phyloP scores from a whole-genome alignment of 2,113 vertebrate species.

The Leptodactylus fuscus region DNA sequence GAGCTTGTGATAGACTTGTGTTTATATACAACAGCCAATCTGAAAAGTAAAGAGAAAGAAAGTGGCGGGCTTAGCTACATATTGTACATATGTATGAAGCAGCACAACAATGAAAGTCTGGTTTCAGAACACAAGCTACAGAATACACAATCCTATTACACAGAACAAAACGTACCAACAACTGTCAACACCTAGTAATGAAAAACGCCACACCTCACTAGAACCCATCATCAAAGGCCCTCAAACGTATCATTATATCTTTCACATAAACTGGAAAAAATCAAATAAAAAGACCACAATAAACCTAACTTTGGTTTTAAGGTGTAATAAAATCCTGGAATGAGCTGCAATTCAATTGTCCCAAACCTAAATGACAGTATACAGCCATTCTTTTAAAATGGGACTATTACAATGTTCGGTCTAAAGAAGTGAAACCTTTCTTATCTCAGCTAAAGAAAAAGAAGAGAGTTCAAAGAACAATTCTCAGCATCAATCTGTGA shows the following conservation, averaged over 20 bases:
- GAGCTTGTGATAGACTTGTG: too few species aligned
- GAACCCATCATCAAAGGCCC: neutral
- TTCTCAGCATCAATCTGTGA: neutral
- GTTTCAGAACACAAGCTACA: neutral
- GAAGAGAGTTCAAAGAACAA: neutral
- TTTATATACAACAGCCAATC: too few species aligned
- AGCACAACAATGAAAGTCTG: neutral
- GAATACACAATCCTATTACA: too few species aligned
- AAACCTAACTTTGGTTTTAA: neutral
- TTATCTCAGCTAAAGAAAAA: neutral
- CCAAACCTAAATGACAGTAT: neutral
- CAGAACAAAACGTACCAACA: neutral
- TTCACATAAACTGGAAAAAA: neutral
- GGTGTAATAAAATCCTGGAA: neutral
- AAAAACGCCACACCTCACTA: constrained; percentile 3
- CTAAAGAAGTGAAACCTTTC: neutral
- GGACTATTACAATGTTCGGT: neutral
- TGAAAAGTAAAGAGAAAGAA: too few species aligned
- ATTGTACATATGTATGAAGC: too few species aligned
- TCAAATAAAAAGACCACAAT: neutral
- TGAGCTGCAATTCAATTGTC: neutral
- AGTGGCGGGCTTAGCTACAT: too few species aligned
- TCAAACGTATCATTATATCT: neutral
- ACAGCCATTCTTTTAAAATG: neutral
- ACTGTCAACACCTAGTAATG: constrained; percentile 26